These are phyloP conservation scores for Amazona guildingii DNA, from an alignment of 2,113 vertebrate genomes.

Conservation along the genomic window DNA sequence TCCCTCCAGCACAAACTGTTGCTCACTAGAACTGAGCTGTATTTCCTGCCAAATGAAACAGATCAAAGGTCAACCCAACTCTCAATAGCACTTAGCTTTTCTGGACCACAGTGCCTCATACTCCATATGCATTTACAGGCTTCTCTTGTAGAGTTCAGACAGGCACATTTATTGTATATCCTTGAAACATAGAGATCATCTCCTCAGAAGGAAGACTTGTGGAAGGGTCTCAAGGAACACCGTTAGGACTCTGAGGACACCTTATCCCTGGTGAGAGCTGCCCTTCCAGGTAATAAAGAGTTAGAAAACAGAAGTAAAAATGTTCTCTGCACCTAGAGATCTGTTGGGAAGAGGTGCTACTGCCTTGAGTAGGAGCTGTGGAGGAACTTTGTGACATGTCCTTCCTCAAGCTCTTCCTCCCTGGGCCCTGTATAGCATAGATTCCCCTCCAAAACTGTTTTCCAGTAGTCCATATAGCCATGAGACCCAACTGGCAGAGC, in stretches of 20 bases:
- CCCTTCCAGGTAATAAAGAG: background rate
- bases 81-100: background rate
- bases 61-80: background rate
- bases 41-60: slow-evolving; percentile 67
- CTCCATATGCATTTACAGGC: background rate
- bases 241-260: background rate
- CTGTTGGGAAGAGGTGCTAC: background rate
- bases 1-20: slow-evolving; percentile 68
- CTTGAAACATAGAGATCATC: background rate
- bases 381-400: too few species aligned
- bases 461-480: background rate
- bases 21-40: slow-evolving; percentile 64
- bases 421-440: background rate
- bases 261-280: background rate
- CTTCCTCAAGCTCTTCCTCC: background rate
- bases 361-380: too few species aligned
- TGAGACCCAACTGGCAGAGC: background rate
- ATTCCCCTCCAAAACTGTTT: background rate
- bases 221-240: background rate
- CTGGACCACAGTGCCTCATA: background rate
- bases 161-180: background rate
- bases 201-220: background rate
- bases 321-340: background rate
- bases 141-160: background rate
- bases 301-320: background rate